These are phyloP conservation scores for Toxotes lorentzi DNA, from an alignment of 2,797 vertebrate species.

Conservation along the genomic window DNA sequence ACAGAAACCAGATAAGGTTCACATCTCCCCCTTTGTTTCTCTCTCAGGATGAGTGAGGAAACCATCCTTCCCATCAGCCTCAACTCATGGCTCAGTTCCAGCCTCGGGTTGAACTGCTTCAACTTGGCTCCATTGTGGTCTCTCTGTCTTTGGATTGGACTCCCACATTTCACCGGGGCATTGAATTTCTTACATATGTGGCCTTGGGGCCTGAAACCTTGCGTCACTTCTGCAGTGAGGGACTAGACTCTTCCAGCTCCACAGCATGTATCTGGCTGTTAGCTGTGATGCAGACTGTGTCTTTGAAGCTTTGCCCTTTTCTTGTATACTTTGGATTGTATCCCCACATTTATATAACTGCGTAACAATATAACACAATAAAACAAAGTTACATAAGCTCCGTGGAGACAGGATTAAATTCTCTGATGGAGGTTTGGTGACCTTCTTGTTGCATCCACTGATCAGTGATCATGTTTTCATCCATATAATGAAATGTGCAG, in stretches of 20 bases:
- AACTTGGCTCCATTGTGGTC: not conserved
- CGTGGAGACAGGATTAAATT: not conserved
- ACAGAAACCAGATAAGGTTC: constrained; percentile 13
- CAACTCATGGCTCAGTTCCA: constrained; percentile 5
- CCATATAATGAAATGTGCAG: not conserved
- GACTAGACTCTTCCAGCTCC: not conserved
- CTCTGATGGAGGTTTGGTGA: not conserved
- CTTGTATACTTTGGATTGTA: constrained; percentile 8
- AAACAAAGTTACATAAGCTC: not conserved
- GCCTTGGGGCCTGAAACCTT: constrained; percentile 12
- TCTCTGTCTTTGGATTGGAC: not conserved
- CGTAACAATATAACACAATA: not conserved
- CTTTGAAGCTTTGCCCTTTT: not conserved
- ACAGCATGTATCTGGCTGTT: not conserved
- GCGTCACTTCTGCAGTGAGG: not conserved
- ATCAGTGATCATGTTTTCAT: too few species aligned
- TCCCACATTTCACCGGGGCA: not conserved
- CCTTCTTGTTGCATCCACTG: not conserved
- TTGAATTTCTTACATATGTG: constrained; percentile 5
- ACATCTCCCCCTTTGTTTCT: constrained; percentile 21
- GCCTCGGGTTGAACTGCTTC: not conserved
- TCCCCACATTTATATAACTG: not conserved
- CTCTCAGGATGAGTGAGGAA: constrained; percentile 82
- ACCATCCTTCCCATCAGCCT: not conserved
- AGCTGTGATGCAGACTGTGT: not conserved